phyloP scores from a whole-genome alignment of 2,888 invertebrate genomes.

The Drosophila birchii region DNA sequence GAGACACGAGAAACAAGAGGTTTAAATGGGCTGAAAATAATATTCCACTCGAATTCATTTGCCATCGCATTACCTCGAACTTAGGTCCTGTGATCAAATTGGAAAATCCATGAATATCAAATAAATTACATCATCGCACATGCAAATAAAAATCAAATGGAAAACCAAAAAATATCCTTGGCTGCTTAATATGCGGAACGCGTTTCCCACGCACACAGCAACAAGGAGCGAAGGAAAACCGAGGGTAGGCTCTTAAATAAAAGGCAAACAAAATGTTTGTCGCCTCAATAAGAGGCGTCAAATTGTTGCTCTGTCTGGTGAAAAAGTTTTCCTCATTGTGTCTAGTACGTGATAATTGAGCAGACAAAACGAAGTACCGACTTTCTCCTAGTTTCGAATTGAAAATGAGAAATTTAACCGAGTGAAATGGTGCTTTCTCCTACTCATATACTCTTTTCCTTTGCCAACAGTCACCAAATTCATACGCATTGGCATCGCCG shows the following conservation, averaged over 20 bases:
- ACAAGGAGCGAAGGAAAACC: conserved; percentile 18
- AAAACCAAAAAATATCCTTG: conserved; percentile 33
- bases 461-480: conserved; percentile 94
- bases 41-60: conserved; percentile 37
- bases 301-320: conserved; percentile 59
- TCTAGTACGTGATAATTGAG: conserved; percentile 77
- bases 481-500: conserved; percentile 98
- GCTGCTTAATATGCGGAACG: conserved; percentile 66
- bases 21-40: conserved; percentile 39
- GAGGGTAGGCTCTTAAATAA: conserved; percentile 23
- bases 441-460: neutral
- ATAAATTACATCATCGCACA: conserved; percentile 70
- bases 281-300: conserved; percentile 57
- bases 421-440: conserved; percentile 14
- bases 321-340: conserved; percentile 54
- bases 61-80: conserved; percentile 37
- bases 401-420: conserved; percentile 47
- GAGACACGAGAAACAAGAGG: conserved; percentile 6
- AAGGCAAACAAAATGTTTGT: conserved; percentile 52
- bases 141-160: conserved; percentile 46
- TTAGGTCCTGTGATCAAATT: conserved; percentile 33
- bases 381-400: conserved; percentile 22
- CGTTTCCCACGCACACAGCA: conserved; percentile 34
- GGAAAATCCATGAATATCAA: conserved; percentile 55
- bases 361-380: conserved; percentile 36